These are phyloP conservation scores for Volucella zonaria DNA, from an alignment of 2,888 invertebrate species.

Conservation along the genomic window DNA sequence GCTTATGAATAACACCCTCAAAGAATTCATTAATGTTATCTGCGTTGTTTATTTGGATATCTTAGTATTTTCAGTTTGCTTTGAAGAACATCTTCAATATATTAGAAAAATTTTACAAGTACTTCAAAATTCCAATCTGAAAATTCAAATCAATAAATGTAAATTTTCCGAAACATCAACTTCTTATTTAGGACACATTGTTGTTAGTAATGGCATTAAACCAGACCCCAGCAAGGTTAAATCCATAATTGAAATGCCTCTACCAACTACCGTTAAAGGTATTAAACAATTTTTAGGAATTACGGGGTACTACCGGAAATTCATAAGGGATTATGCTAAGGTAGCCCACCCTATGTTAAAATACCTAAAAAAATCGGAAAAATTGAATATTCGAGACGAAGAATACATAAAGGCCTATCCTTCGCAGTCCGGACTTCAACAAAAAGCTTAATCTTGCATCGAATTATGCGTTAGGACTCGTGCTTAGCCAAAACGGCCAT, in stretches of 20 bases:
- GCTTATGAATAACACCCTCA: too few relatives aligned
- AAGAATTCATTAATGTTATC: too few relatives aligned
- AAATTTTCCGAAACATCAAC: slow-evolving; percentile 8
- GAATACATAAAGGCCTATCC: not conserved
- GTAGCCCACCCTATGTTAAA: too few relatives aligned
- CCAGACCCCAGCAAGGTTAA: not conserved
- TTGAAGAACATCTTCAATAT: too few relatives aligned
- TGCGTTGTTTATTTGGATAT: not conserved
- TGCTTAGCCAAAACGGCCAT: too few relatives aligned
- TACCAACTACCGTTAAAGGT: not conserved
- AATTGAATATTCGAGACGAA: not conserved
- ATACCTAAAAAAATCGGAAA: not conserved
- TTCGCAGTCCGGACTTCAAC: not conserved
- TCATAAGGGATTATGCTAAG: too few relatives aligned
- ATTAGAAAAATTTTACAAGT: too few relatives aligned
- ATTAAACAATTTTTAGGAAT: too few relatives aligned
- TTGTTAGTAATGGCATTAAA: not conserved
- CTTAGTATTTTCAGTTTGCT: not conserved
- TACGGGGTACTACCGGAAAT: not conserved
- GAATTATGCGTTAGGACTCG: too few relatives aligned
- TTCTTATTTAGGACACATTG: slow-evolving; percentile 10
- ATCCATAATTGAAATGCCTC: not conserved
- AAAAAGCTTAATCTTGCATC: too few relatives aligned
- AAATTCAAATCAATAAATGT: slow-evolving; percentile 11
- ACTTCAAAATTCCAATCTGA: slow-evolving; percentile 1